These are phyloP conservation scores for Unio pictorum DNA, from an alignment of 2,888 invertebrate species.

Conservation along the genomic window DNA sequence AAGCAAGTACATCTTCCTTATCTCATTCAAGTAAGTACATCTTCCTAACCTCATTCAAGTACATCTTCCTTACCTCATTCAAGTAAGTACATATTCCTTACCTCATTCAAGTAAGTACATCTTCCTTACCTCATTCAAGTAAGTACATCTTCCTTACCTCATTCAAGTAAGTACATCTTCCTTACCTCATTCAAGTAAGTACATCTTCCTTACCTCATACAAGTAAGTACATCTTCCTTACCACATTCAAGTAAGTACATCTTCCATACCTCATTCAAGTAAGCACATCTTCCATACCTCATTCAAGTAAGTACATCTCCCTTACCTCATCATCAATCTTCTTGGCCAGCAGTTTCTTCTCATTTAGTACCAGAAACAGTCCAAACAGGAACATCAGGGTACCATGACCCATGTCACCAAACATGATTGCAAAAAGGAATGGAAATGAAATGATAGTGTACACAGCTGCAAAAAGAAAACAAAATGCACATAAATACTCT, in stretches of 20 bases:
- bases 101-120: background rate
- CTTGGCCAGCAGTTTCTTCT: constrained; percentile 89
- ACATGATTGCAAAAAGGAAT: constrained; percentile 98
- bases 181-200: background rate
- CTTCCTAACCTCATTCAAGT: too few species aligned
- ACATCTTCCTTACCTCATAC: background rate
- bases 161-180: background rate
- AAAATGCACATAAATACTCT: too few species aligned
- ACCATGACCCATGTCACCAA: constrained; percentile 98
- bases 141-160: background rate
- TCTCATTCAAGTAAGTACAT: too few species aligned
- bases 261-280: background rate
- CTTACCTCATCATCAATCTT: constrained; percentile 89
- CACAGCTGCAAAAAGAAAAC: constrained; percentile 78
- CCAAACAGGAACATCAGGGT: constrained; percentile 92
- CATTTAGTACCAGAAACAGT: constrained; percentile 94
- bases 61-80: background rate
- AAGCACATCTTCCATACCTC: background rate
- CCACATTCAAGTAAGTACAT: background rate
- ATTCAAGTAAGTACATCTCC: too few species aligned
- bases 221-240: background rate
- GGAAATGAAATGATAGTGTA: constrained; percentile 98
- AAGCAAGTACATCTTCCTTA: too few species aligned
- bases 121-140: background rate
- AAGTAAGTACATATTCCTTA: background rate